Evolutionary conservation across 1,140 invertebrate genomes (phyloP), one percentile per base, ranked within the genome.

Genomic region (Pomacea maculata): DNA sequence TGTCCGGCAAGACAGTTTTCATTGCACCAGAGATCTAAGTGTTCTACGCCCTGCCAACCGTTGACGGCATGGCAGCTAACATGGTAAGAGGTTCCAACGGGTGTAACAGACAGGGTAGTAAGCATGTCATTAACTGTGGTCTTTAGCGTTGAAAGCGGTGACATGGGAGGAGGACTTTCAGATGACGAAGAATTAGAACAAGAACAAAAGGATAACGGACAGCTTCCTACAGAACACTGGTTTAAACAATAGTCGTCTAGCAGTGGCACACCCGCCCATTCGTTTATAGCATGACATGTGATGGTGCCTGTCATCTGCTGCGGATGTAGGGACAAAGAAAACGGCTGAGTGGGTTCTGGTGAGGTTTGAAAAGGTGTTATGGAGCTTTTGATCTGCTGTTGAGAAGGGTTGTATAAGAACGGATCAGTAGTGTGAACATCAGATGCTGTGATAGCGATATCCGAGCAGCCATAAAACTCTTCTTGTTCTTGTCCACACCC

Each of bases 401-500:
- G 57, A 11, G 57, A 61, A 61, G 15, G 57, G 8, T 61, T 1
- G 9, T 61, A 14, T 14, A 61, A 2, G 57, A 61, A 14, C 15
- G 57, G 57, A 11, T 61, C 57, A 61, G 57, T 61, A 61, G 57
- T 61, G 15, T 61, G 11, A 61, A 0, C 15, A 3, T 61, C 15
- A 17, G 57, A 61, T 14, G 57, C 57, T 61, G 57, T 61, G 15
- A 86, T 84, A 34, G 81, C 75, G 34, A 86, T 78, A 67, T 86
- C 86, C 6, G 86, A 79, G 67, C 86, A 86, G 61, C 82, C 79
- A 64, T 83, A 84, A 76, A 86, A 86, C 61, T 86, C 86, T 77
- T 86, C 86, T 57, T 86, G 86, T 70, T 4, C 57, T 7, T 78
- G 75, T 8, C 85, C 85, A 17, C 74, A 65, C 54, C 85, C 85